Evolutionary conservation across 2,797 vertebrate genomes (phyloP), one percentile per base, ranked within the genome.

Genomic region (Bufotes viridis): DNA sequence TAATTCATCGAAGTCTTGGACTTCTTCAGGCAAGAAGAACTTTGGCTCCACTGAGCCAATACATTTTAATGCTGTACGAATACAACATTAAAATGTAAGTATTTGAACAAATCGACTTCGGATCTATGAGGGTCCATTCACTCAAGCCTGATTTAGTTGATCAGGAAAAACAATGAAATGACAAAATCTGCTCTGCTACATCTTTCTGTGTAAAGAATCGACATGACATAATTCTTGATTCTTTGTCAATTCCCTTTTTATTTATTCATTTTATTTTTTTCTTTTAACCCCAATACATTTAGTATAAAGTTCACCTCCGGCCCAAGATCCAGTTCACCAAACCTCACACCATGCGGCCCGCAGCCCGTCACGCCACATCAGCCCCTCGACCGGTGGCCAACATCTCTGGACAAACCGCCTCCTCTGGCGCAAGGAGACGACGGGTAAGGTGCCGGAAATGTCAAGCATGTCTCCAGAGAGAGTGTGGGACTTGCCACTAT

Each of bases 381-480:
- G 94, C 94, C 2, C 92, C 95, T 90, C 93, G 95, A 85, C 92
- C 95, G 1, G 94, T 95, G 0, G 89, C 81, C 65, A 79, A n/a
- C n/a, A 78, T 78, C 51, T 84, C 88, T 26, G 75, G 80, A 24
- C 60, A 65, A 7, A 94, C 95, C 11, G 93, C 95, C 0, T 94
- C 95, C 79, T 96, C 95, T 0, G 95, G 95, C 8, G 96, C 98
- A 91, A 92, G 97, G 90, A 94, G 98, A 81, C 93, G 98, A 83
- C 94, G 98, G 1, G 98, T 99, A 75, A 94, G 98, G 65, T 99
- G 98, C 92, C 96, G 98, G 29, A 97, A 96, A 89, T 99, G 98
- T 89, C 94, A 95, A 12, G 98, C 95, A n/a, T 99, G 98, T 92
- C 93, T 96, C 91, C 96, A 98, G 89, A 96, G 96, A 53, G 97